A percentile compares a stretch with the other conserved stretches of the same genome.
These are phyloP conservation scores for Micromys minutus DNA, from an alignment of 2,113 vertebrate species.

Conservation along the genomic window DNA sequence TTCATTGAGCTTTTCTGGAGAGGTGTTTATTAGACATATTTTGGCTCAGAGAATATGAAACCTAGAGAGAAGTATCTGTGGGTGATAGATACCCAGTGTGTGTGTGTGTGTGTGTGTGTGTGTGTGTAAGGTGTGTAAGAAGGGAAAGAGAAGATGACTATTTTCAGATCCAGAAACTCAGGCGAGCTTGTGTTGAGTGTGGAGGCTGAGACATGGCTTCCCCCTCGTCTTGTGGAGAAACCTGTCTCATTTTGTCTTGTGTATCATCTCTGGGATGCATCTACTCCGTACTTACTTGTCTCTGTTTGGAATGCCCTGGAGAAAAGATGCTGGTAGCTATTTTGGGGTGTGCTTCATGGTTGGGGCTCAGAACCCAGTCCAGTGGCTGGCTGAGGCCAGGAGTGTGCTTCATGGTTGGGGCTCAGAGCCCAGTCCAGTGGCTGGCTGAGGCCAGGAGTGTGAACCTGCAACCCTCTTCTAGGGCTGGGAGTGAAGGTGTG, in stretches of 20 bases:
- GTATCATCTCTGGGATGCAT: background rate
- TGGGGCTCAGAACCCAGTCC: background rate
- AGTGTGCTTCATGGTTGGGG: too few relatives aligned
- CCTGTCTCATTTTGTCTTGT: background rate
- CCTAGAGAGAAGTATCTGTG: slow-evolving; percentile 51
- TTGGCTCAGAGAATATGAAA: slow-evolving; percentile 61
- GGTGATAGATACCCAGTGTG: slow-evolving; percentile 30
- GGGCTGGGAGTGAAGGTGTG: slow-evolving; percentile 44
- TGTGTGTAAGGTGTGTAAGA: background rate
- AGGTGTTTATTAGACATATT: slow-evolving; percentile 62
- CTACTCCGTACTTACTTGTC: background rate
- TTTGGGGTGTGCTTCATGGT: too few relatives aligned
- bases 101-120: background rate
- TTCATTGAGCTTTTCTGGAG: slow-evolving; percentile 53
- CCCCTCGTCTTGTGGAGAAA: background rate
- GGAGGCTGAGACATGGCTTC: background rate
- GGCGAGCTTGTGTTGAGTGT: background rate
- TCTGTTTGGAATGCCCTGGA: background rate
- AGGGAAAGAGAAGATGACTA: slow-evolving; percentile 51
- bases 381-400: background rate
- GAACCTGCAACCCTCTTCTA: background rate
- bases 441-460: background rate
- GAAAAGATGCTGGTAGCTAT: background rate
- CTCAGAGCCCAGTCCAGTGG: background rate
- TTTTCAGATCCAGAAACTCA: slow-evolving; percentile 51